Conservation (phyloP, 92 coral and sea anemone species). For the Anthopleura xanthogrammica region DNA sequence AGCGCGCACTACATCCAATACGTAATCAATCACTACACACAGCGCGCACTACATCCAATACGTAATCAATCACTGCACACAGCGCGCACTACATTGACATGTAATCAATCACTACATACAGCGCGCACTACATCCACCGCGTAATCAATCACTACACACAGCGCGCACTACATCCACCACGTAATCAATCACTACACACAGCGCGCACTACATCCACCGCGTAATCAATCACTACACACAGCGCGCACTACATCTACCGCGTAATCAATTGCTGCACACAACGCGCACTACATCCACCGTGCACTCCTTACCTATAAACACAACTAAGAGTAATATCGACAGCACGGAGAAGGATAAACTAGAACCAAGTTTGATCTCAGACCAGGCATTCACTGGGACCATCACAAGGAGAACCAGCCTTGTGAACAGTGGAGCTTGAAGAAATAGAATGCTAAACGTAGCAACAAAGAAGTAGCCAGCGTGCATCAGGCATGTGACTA, state of each 20-base stretch:
- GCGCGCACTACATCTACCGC: neutral
- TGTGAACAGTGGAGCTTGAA: slow-evolving; percentile 86
- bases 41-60: neutral
- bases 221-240: neutral
- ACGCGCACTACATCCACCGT: too few relatives aligned
- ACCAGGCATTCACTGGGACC: slow-evolving; percentile 89
- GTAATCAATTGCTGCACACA: neutral
- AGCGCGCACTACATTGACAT: too few relatives aligned
- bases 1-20: neutral
- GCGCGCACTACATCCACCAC: too few relatives aligned
- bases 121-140: too few relatives aligned
- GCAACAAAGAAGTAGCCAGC: slow-evolving; percentile 79
- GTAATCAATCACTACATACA: too few relatives aligned
- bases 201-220: neutral
- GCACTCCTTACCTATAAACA: slow-evolving; percentile 65
- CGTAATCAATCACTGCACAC: neutral
- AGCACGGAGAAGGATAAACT: slow-evolving; percentile 69
- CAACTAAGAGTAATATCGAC: slow-evolving; percentile 64
- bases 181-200: too few relatives aligned
- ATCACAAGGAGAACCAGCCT: slow-evolving; percentile 72
- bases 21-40: neutral
- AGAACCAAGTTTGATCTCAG: slow-evolving; percentile 71
- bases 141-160: too few relatives aligned
- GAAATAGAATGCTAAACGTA: slow-evolving; percentile 84
- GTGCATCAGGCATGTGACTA: slow-evolving; percentile 77